Evolutionary conservation across 2,888 invertebrate species (phyloP).

Genomic region (Pachymerium ferrugineum): DNA sequence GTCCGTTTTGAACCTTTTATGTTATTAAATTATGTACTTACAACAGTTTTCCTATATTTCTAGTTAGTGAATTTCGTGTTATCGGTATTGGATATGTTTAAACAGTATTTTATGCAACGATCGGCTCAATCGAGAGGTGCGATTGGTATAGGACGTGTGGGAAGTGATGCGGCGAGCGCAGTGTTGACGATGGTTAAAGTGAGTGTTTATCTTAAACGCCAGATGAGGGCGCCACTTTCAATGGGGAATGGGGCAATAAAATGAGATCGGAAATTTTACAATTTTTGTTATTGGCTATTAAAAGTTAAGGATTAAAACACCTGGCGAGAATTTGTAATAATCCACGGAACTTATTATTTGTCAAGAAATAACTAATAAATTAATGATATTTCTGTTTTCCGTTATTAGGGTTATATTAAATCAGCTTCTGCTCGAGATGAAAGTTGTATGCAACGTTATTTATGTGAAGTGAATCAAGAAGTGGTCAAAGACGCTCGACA

Average conservation of each 20-base stretch:
- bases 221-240: not conserved
- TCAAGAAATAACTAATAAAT: too few relatives aligned
- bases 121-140: slow-evolving; percentile 23
- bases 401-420: slow-evolving; percentile 38
- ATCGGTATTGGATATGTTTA: slow-evolving; percentile 15
- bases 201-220: not conserved
- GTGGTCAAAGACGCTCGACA: slow-evolving; percentile 40
- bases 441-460: slow-evolving; percentile 39
- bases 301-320: too few relatives aligned
- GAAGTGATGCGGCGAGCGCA: slow-evolving; percentile 23
- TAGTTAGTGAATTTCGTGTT: slow-evolving; percentile 15
- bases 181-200: slow-evolving; percentile 25
- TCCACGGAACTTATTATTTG: not conserved
- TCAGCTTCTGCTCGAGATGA: slow-evolving; percentile 39
- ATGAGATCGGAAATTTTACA: not conserved
- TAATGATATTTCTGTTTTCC: too few relatives aligned
- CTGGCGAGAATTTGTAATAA: not conserved
- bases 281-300: too few relatives aligned
- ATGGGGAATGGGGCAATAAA: not conserved
- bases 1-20: not conserved
- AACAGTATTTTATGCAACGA: slow-evolving; percentile 4
- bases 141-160: slow-evolving; percentile 3
- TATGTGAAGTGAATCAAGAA: slow-evolving; percentile 40
- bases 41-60: not conserved
- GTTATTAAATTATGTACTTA: not conserved